Percentiles rank a stretch among this genome's conserved stretches.
phyloP scores from a whole-genome alignment of 2,888 invertebrate species.

The Drosophila testacea region DNA sequence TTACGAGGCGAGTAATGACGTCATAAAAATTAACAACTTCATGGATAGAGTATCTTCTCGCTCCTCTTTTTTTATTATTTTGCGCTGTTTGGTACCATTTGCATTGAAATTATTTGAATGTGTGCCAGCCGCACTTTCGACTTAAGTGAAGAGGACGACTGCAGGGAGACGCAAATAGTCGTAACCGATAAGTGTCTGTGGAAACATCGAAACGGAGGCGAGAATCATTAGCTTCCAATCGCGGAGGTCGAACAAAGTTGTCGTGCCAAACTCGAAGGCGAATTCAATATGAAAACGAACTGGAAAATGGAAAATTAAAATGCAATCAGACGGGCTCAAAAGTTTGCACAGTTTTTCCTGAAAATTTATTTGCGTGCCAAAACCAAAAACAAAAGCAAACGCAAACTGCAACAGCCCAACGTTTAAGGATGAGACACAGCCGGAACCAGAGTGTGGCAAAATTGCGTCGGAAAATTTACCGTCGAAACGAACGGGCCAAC shows the following conservation, averaged over 20 bases:
- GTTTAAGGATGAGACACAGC: constrained; percentile 4
- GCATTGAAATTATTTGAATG: constrained; percentile 60
- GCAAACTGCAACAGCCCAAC: constrained; percentile 15
- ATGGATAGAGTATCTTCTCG: constrained; percentile 46
- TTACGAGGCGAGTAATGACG: constrained; percentile 84
- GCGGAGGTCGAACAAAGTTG: constrained; percentile 18
- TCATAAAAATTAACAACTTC: constrained; percentile 85
- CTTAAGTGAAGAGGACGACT: constrained; percentile 1
- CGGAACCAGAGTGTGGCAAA: constrained; percentile 44
- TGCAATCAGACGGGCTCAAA: constrained; percentile 50
- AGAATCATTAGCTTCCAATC: constrained; percentile 59
- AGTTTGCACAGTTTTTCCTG: constrained; percentile 31
- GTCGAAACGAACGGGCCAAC: constrained; percentile 52
- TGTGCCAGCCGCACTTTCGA: constrained; percentile 55
- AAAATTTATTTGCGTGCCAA: constrained; percentile 57
- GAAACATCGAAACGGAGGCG: constrained; percentile 36
- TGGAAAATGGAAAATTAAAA: constrained; percentile 65
- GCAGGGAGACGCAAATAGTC: background rate
- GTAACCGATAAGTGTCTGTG: constrained; percentile 14
- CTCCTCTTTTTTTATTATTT: constrained; percentile 36
- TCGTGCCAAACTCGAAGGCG: constrained; percentile 32
- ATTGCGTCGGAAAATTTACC: constrained; percentile 75
- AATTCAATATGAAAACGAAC: constrained; percentile 44
- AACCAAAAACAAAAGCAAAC: constrained; percentile 25
- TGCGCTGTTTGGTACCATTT: constrained; percentile 32